Percentiles rank a stretch among this genome's conserved stretches.
Evolutionary conservation across 2,888 invertebrate genomes (phyloP).

Genomic region (Argyra leucocephala): DNA sequence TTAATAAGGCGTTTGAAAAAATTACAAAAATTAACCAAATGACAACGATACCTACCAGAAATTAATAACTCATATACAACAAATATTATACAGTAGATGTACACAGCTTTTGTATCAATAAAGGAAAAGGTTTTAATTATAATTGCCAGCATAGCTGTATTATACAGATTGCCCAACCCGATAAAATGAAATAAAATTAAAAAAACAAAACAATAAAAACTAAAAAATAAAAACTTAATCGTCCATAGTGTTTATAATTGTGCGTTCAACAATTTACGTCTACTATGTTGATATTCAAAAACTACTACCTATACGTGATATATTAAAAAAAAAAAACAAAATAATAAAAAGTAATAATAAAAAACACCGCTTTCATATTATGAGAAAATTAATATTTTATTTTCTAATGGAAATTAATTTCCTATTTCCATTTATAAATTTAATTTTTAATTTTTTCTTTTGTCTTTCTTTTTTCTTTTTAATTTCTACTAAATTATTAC

Average conservation of each 20-base stretch:
- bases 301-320: background rate
- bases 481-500: background rate
- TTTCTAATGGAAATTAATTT: background rate
- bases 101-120: no score
- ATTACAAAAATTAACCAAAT: no score
- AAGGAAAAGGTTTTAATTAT: no score
- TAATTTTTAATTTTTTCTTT: background rate
- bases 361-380: no score
- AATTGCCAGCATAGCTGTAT: no score
- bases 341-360: no score
- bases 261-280: background rate
- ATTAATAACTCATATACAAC: no score
- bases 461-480: background rate
- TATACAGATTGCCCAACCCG: no score
- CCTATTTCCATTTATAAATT: conserved; percentile 2
- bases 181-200: no score
- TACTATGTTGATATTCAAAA: background rate
- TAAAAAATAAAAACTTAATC: background rate
- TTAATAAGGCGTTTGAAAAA: no score
- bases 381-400: background rate
- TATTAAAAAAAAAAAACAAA: background rate
- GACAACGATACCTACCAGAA: no score
- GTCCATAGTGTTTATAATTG: background rate
- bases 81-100: no score
- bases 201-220: background rate